These are phyloP conservation scores for Iselma pallidipennis DNA, from an alignment of 2,888 invertebrate genomes.

Conservation along the genomic window DNA sequence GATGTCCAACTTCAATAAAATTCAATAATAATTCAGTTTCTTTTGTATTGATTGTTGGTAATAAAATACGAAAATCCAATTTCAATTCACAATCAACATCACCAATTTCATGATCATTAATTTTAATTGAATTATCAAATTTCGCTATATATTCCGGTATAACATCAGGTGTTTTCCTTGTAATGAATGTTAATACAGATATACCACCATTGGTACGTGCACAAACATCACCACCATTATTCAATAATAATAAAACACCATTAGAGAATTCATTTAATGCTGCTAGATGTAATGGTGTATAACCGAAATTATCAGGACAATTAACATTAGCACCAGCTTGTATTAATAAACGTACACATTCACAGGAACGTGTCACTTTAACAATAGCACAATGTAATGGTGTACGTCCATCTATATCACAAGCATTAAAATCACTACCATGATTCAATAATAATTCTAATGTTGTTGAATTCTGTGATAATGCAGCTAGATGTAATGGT, in stretches of 20 bases:
- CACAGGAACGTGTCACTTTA: constrained; percentile 72
- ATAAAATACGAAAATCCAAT: constrained; percentile 66
- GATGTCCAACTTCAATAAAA: constrained; percentile 79
- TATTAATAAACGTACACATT: constrained; percentile 69
- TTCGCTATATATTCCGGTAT: constrained; percentile 66
- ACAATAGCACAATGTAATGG: constrained; percentile 82
- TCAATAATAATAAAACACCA: constrained; percentile 72
- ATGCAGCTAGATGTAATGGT: constrained; percentile 80
- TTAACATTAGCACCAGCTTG: constrained; percentile 74
- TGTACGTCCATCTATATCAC: constrained; percentile 77
- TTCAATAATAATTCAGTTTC: constrained; percentile 73
- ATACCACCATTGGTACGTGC: constrained; percentile 79
- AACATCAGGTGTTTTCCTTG: constrained; percentile 82
- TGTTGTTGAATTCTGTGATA: constrained; percentile 79
- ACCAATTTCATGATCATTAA: constrained; percentile 82
- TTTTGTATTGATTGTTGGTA: constrained; percentile 68
- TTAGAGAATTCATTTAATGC: constrained; percentile 81
- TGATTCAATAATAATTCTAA: constrained; percentile 70
- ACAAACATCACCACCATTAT: constrained; percentile 81
- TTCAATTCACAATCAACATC: constrained; percentile 85
- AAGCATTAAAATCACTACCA: constrained; percentile 54
- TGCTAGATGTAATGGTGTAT: constrained; percentile 81
- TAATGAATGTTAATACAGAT: constrained; percentile 79
- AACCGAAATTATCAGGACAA: constrained; percentile 78
- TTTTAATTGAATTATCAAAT: constrained; percentile 74